These are phyloP conservation scores for Dorcus parallelipipedus DNA, from an alignment of 2,888 invertebrate species.

Conservation along the genomic window DNA sequence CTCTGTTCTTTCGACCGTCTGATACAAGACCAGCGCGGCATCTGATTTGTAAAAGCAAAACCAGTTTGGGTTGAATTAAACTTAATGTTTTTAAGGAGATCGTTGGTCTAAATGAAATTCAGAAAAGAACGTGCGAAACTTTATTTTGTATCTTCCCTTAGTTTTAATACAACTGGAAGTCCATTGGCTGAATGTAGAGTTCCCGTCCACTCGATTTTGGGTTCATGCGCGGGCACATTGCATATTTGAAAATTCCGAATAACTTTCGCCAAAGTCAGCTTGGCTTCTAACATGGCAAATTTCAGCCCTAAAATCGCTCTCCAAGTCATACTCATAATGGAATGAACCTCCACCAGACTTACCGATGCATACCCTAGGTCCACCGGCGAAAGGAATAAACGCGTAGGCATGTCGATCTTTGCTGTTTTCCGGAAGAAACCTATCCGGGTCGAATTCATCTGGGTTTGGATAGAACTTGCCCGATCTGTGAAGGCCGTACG, in stretches of 20 bases:
- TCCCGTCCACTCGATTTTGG: neutral
- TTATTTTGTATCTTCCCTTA: neutral
- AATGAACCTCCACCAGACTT: neutral
- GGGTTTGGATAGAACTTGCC: slow-evolving; percentile 3
- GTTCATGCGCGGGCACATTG: neutral
- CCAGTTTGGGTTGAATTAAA: no score
- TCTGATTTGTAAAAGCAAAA: no score
- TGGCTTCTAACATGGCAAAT: neutral
- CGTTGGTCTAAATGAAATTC: neutral
- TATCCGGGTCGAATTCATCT: slow-evolving; percentile 6
- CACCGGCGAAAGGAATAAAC: slow-evolving; percentile 4
- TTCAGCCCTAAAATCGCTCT: neutral
- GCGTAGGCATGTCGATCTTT: neutral
- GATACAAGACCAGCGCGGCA: no score
- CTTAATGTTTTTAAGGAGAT: no score
- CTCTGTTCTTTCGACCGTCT: no score
- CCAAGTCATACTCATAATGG: no score
- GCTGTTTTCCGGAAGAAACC: slow-evolving; percentile 12
- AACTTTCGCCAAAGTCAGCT: neutral
- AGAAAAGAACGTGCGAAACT: no score
- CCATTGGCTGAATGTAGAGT: slow-evolving; percentile 14
- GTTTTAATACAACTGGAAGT: slow-evolving; percentile 8
- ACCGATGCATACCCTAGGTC: slow-evolving; percentile 15
- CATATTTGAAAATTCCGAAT: neutral
- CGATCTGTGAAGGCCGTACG: slow-evolving; percentile 2